Base-by-base conservation (phyloP, 2,113 vertebrate genomes). In the Campylorhamphus procurvoides region DNA sequence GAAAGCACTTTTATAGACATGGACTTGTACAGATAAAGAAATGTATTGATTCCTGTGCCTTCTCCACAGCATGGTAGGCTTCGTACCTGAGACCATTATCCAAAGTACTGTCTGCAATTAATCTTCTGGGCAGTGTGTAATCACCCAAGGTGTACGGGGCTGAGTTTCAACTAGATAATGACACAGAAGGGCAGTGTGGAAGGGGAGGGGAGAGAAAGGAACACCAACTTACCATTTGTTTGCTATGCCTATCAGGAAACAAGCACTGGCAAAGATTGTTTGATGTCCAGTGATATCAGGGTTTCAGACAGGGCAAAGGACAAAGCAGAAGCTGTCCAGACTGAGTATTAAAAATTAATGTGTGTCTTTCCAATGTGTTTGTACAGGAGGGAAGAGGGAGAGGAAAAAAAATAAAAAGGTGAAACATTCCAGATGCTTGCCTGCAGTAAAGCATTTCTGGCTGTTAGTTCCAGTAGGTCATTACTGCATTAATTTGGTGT, bases 391-490 rank as follows among this genome's bases (percentile, higher is more conserved):
- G n/a, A 83, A 16, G 3, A 31, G 15, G 29, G 17, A 22, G 58
- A 4, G 16, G 22, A 82, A 94, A 94, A 92, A 95, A 63, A 94
- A 81, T 37, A 95, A 94, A 92, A 95, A 98, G 97, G 98, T 98
- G 98, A 98, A 98, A 93, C 89, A 84, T 91, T 98, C 98, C 98
- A 98, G 98, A 98, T 98, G 98, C 97, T 97, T 96, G 97, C 93
- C 82, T 68, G 97, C 97, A 98, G 98, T 98, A 98, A 98, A 98
- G 95, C 97, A 98, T 98, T 98, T 96, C 97, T 98, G 97, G 98
- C 98, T 98, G 98, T 98, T 98, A 98, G 98, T 98, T 98, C 98
- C 97, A 98, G 98, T 98, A 98, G 98, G 98, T 98, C 98, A 98
- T 98, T 98, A 98, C 98, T 97, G 98, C 98, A 98, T 98, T 98